These are phyloP conservation scores for Acanthaster planci DNA, from an alignment of 35 echinoderm and acorn worm genomes.

Conservation along the genomic window DNA sequence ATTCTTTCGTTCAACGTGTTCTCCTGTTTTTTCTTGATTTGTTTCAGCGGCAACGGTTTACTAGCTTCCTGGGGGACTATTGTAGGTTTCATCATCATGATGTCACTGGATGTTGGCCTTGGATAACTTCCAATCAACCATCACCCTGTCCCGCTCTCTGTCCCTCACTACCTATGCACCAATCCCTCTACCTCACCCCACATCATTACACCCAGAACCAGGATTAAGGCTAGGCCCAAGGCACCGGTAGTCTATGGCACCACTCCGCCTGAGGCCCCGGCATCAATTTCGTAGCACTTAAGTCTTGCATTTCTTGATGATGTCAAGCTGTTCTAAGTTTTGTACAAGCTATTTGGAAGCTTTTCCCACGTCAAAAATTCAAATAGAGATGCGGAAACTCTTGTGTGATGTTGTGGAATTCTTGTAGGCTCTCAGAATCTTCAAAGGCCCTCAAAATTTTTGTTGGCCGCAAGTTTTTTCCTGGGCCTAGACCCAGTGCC, in stretches of 20 bases:
- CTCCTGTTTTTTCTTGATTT: constrained; percentile 21
- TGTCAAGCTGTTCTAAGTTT: no score
- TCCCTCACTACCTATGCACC: neutral
- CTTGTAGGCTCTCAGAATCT: no score
- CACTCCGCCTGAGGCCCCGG: neutral
- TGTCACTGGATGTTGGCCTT: constrained; percentile 91
- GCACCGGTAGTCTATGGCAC: neutral
- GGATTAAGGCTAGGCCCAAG: neutral
- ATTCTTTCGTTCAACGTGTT: neutral
- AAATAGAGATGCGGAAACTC: no score
- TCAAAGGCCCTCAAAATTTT: no score
- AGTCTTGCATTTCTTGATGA: no score
- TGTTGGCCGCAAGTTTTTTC: no score
- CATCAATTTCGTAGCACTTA: neutral
- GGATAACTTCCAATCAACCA: constrained; percentile 44
- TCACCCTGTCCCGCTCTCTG: neutral
- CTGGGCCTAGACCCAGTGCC: no score
- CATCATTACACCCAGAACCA: neutral
- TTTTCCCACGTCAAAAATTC: no score
- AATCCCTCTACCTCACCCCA: neutral
- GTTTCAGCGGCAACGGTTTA: constrained; percentile 87
- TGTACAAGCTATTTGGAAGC: no score
- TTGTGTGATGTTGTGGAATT: no score
- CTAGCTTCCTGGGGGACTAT: constrained; percentile 87
- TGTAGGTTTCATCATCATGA: constrained; percentile 94